Conservation (phyloP, 53 echinoderm and acorn worm species). For the Mesocentrotus franciscanus region DNA sequence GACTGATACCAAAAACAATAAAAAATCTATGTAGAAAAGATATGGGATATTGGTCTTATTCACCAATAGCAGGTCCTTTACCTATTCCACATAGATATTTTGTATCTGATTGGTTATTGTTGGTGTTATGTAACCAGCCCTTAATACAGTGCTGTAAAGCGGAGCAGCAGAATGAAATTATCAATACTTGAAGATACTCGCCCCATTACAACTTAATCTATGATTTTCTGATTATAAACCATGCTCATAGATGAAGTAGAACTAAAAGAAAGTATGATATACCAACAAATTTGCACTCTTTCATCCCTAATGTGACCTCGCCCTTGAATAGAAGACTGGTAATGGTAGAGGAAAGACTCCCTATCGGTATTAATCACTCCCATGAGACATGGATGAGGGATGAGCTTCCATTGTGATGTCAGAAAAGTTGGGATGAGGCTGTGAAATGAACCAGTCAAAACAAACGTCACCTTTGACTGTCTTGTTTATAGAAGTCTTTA, state of each 20-base stretch:
- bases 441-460: conserved; percentile 50
- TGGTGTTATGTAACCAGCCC: no score
- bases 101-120: no score
- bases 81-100: no score
- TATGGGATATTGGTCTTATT: no score
- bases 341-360: conserved; percentile 16
- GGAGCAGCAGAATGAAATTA: no score
- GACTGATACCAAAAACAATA: no score
- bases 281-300: neutral
- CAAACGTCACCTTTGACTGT: conserved; percentile 39
- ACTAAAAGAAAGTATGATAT: neutral
- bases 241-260: neutral
- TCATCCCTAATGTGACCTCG: neutral
- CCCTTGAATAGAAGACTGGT: neutral
- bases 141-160: no score
- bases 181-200: no score
- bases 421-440: neutral
- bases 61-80: no score
- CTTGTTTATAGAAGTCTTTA: conserved; percentile 4
- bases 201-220: no score
- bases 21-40: no score
- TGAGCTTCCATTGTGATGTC: neutral
- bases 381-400: neutral
- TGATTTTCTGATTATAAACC: neutral
- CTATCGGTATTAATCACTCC: conserved; percentile 20